Conservation (phyloP, 1,140 invertebrate genomes). For the Calliopsis andreniformis region DNA sequence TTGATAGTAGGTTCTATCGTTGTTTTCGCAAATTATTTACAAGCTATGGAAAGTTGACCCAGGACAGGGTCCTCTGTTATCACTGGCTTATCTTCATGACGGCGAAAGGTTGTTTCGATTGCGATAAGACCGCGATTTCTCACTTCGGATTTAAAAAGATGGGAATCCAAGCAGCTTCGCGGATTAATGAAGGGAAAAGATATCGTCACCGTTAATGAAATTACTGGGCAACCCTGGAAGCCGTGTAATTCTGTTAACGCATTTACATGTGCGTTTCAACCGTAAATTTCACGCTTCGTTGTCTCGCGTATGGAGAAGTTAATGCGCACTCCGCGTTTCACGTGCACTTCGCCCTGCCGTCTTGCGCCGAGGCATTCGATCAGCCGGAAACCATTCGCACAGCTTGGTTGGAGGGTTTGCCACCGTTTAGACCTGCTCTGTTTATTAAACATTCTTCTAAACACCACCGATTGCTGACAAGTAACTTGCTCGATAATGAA, state of each 20-base stretch:
- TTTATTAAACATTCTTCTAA: no score
- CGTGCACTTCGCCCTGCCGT: neutral
- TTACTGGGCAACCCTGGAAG: neutral
- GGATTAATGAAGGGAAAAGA: neutral
- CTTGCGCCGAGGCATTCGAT: neutral
- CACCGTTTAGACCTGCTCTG: no score
- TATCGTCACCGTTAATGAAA: neutral
- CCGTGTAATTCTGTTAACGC: slow-evolving; percentile 35
- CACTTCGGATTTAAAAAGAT: neutral
- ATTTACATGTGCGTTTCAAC: slow-evolving; percentile 28
- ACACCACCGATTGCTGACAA: neutral
- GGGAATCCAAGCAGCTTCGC: neutral
- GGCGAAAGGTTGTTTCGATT: slow-evolving; percentile 10
- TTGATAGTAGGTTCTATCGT: no score
- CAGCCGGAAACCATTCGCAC: neutral
- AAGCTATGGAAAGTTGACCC: slow-evolving; percentile 13
- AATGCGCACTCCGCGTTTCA: neutral
- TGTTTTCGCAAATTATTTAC: slow-evolving; percentile 4
- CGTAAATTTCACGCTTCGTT: slow-evolving; percentile 37
- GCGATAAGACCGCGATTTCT: slow-evolving; percentile 5
- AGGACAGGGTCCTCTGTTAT: slow-evolving; percentile 8
- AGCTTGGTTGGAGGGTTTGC: no score
- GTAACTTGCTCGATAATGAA: no score
- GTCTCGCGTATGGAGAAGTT: slow-evolving; percentile 2
- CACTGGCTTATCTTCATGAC: neutral